Base-by-base conservation (phyloP, 2,797 vertebrate genomes). In the Micromesistius poutassou region DNA sequence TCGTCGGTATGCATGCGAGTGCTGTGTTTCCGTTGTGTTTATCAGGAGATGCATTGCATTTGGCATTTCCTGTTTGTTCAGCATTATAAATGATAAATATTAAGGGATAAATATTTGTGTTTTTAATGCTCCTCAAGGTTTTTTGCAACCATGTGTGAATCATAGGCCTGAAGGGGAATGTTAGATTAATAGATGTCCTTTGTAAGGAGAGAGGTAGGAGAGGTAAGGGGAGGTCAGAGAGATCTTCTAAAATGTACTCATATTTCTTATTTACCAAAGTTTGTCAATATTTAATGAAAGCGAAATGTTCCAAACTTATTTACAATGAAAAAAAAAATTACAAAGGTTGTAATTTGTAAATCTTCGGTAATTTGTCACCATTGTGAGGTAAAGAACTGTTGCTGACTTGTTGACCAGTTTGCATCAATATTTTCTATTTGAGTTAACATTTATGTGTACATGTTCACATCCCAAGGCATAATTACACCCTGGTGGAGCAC, bases 31-130 rank as follows among this genome's bases (percentile, higher is more conserved):
- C 46, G 16, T 22, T 55, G 46, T 55, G 46, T 19, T n/a, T 22
- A 55, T 55, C 19, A 22, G 46, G 19, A n/a, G 46, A 55, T 55
- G 6, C 16, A 55, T 55, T 19, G 19, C 14, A 35, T 35, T 8
- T 55, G 46, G 19, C 16, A 22, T 55, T 55, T 55, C 46, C 46
- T 55, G 46, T 55, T 55, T 55, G 46, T 55, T 55, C 46, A 16
- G 16, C 19, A 19, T 55, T 55, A 16, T 22, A 55, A 55, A 55
- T 22, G 30, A 78, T 87, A 81, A 81, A 88, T 81, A 80, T 55
- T 74, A 79, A 73, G 5, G 40, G 35, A 75, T 55, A 83, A 85
- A 89, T 82, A 74, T 83, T 84, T 83, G 76, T 76, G 74, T 31
- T 72, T 31, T 14, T 30, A 30, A 30, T 31, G 30, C 31, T 31